phyloP scores from a whole-genome alignment of 2,113 vertebrate genomes.

The Phodopus roborovskii region DNA sequence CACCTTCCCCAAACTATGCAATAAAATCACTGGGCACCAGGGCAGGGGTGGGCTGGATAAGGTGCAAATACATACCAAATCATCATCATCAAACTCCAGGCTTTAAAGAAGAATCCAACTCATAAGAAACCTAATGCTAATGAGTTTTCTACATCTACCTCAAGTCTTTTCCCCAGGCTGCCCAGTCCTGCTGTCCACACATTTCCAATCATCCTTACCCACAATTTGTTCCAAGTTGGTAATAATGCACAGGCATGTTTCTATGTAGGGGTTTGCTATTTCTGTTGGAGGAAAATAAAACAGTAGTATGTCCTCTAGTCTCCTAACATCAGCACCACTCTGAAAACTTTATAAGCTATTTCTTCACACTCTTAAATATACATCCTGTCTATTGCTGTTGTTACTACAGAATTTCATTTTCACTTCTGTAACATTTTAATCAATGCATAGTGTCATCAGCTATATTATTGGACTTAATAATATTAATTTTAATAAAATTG shows the following conservation, averaged over 20 bases:
- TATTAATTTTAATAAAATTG: neutral
- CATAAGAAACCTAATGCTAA: conserved; percentile 53
- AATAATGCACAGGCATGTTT: conserved; percentile 52
- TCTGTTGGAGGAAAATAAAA: conserved; percentile 15
- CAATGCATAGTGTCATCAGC: neutral
- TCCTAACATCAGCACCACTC: too few species aligned
- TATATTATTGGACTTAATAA: neutral
- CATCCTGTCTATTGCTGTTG: neutral
- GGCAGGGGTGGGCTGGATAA: too few species aligned
- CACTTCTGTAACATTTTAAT: neutral
- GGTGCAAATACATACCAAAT: neutral
- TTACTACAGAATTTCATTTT: neutral
- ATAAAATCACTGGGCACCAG: neutral
- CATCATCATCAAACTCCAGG: too few species aligned
- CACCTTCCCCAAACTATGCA: conserved; percentile 27
- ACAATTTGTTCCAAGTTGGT: too few species aligned
- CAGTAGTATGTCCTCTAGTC: neutral
- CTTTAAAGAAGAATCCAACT: conserved; percentile 43
- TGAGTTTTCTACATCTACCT: conserved; percentile 65
- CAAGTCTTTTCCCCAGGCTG: conserved; percentile 55
- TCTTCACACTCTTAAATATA: too few species aligned
- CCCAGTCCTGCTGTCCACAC: conserved; percentile 16
- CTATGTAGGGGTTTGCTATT: neutral
- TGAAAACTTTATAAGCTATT: too few species aligned
- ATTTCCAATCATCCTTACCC: conserved; percentile 31